Percentiles rank a stretch among this genome's conserved stretches.
Evolutionary conservation across 2,797 vertebrate species (phyloP).

Genomic region (Gobio occitaniae): DNA sequence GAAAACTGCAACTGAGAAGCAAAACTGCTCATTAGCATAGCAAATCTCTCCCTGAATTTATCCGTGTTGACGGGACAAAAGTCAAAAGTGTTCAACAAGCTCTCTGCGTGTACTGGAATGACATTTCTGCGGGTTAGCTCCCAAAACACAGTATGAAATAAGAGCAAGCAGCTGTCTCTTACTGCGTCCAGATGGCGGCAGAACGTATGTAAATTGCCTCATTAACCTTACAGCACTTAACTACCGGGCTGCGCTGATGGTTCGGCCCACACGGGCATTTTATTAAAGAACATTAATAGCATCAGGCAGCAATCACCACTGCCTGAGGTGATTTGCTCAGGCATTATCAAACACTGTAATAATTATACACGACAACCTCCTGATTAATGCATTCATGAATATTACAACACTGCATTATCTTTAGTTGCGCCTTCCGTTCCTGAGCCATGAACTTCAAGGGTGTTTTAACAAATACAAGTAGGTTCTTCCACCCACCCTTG

Average conservation of each 20-base stretch:
- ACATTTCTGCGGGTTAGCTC: slow-evolving; percentile 67
- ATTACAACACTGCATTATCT: slow-evolving; percentile 65
- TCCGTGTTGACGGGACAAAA: slow-evolving; percentile 34
- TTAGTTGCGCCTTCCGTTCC: neutral
- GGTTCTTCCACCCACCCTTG: neutral
- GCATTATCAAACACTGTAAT: slow-evolving; percentile 76
- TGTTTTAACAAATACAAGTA: slow-evolving; percentile 41
- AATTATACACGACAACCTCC: slow-evolving; percentile 79
- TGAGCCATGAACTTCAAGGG: slow-evolving; percentile 25
- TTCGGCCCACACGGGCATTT: slow-evolving; percentile 73
- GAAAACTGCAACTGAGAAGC: slow-evolving; percentile 5
- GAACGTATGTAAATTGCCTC: slow-evolving; percentile 81
- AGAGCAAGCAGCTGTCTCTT: slow-evolving; percentile 70
- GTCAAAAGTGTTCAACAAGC: slow-evolving; percentile 48
- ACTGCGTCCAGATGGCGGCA: slow-evolving; percentile 74
- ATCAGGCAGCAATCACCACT: slow-evolving; percentile 72
- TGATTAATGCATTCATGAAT: slow-evolving; percentile 80
- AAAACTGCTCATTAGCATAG: slow-evolving; percentile 27
- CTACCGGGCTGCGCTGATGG: slow-evolving; percentile 72
- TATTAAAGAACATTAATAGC: slow-evolving; percentile 79
- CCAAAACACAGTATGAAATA: slow-evolving; percentile 60
- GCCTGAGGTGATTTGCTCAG: slow-evolving; percentile 73
- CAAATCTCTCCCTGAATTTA: slow-evolving; percentile 6
- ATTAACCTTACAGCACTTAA: slow-evolving; percentile 82
- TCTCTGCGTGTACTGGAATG: slow-evolving; percentile 55